These are phyloP conservation scores for Engystomops pustulosus DNA, from an alignment of 2,113 vertebrate genomes.

Conservation along the genomic window DNA sequence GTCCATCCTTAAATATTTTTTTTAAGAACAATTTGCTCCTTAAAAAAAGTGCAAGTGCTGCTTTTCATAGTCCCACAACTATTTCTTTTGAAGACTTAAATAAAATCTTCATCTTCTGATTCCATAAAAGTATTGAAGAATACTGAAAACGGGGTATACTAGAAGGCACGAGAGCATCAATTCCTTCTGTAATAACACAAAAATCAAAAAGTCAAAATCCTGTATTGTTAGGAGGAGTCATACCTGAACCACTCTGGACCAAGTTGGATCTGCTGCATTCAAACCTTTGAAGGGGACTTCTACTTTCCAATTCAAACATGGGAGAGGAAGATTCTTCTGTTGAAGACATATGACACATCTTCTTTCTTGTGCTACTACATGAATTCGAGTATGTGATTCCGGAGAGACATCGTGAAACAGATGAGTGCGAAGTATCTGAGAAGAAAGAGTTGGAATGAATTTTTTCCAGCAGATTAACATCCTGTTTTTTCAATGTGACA, in stretches of 20 bases:
- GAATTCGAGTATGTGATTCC: slow-evolving; percentile 78
- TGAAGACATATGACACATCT: slow-evolving; percentile 77
- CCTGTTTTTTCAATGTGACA: slow-evolving; percentile 36
- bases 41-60: not conserved
- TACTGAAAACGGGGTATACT: not conserved
- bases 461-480: slow-evolving; percentile 63
- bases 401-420: slow-evolving; percentile 78
- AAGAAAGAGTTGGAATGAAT: slow-evolving; percentile 72
- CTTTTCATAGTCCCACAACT: not conserved
- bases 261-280: slow-evolving; percentile 75
- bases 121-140: not conserved
- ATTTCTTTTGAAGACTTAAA: not conserved
- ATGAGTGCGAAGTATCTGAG: slow-evolving; percentile 78
- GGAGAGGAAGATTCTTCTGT: slow-evolving; percentile 80
- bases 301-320: slow-evolving; percentile 81
- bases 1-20: not conserved
- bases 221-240: slow-evolving; percentile 48
- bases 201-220: slow-evolving; percentile 20
- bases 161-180: not conserved
- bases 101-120: not conserved
- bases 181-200: slow-evolving; percentile 29
- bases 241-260: slow-evolving; percentile 78
- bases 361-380: slow-evolving; percentile 76
- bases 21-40: not conserved
- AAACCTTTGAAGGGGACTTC: slow-evolving; percentile 75